phyloP scores from a whole-genome alignment of 2,113 vertebrate species.

The Phocoena sinus region DNA sequence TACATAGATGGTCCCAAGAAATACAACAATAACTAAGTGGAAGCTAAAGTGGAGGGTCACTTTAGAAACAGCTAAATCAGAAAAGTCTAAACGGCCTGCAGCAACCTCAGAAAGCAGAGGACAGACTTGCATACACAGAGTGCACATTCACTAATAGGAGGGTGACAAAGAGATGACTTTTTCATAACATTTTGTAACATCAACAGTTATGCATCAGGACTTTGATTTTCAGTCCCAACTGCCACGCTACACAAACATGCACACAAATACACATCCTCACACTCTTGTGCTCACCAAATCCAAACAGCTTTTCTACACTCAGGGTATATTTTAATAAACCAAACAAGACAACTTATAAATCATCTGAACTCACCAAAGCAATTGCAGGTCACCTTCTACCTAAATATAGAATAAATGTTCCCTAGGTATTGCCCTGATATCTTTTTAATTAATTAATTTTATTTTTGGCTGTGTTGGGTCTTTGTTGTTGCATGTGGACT shows the following conservation, averaged over 20 bases:
- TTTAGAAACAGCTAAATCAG: neutral
- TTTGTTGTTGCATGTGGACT: too few species aligned
- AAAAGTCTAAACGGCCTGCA: neutral
- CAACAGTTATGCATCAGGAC: neutral
- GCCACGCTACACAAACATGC: neutral
- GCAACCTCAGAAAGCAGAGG: neutral
- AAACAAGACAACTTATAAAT: neutral
- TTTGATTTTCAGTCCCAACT: neutral
- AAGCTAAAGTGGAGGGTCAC: neutral
- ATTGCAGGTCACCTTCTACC: neutral
- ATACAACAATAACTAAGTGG: neutral
- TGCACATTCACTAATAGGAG: neutral
- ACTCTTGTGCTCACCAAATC: neutral
- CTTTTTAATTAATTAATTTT: too few species aligned
- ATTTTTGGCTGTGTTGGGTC: too few species aligned
- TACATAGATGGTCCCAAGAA: neutral
- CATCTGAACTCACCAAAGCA: neutral
- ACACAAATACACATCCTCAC: neutral
- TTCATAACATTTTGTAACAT: neutral
- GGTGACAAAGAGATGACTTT: neutral
- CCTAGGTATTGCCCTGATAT: neutral
- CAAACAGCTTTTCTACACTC: neutral
- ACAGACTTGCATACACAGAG: neutral
- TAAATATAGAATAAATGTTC: neutral
- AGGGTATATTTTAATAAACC: neutral